Conservation (phyloP, 2,797 vertebrate genomes). For the Cirrhinus mrigala region DNA sequence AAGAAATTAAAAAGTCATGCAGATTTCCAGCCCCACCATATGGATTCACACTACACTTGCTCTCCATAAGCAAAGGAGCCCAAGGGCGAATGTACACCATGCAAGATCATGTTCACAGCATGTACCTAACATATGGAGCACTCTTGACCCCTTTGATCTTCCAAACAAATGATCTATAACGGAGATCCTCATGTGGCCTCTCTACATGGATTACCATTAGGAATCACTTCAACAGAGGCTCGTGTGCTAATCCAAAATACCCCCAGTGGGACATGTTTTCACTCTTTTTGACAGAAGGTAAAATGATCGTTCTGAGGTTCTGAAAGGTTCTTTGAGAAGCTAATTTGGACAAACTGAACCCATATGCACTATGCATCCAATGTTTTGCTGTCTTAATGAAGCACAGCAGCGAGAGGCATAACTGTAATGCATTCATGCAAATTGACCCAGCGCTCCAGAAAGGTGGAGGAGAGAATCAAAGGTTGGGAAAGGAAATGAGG, state of each 20-base stretch:
- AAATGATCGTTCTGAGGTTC: conserved; percentile 3
- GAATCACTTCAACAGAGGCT: conserved; percentile 33
- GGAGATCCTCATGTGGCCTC: conserved; percentile 39
- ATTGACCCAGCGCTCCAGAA: conserved; percentile 36
- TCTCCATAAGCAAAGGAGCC: not conserved
- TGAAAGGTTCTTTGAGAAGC: not conserved
- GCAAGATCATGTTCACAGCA: conserved; percentile 46
- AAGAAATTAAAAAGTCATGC: conserved; percentile 19
- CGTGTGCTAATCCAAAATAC: conserved; percentile 24
- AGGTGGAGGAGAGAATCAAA: conserved; percentile 25
- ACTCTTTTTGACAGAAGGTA: not conserved
- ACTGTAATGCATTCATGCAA: conserved; percentile 38
- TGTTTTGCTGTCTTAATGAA: conserved; percentile 60
- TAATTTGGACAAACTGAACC: conserved; percentile 19
- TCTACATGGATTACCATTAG: conserved; percentile 40
- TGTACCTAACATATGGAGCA: conserved; percentile 45
- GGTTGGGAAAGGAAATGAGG: conserved; percentile 40
- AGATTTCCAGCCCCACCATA: not conserved
- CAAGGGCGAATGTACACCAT: conserved; percentile 3
- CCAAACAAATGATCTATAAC: conserved; percentile 42
- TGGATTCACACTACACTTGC: not conserved
- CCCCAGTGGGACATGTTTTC: conserved; percentile 17
- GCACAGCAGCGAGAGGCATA: conserved; percentile 42
- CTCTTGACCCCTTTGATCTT: conserved; percentile 51
- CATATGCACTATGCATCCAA: conserved; percentile 15